Conservation (phyloP, 2,888 invertebrate genomes). For the Agrenia bidenticulata region DNA sequence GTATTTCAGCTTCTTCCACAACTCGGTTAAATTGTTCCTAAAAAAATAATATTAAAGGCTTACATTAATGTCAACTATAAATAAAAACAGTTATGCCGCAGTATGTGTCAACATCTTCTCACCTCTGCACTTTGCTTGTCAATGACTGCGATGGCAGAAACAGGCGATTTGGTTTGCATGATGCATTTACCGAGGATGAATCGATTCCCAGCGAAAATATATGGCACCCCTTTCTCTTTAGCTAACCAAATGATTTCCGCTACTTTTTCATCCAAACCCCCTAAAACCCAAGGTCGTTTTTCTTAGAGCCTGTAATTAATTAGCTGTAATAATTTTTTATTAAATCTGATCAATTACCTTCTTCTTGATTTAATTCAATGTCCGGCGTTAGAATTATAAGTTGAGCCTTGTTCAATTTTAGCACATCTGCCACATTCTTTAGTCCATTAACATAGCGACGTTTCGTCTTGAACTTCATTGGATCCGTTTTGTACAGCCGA, state of each 20-base stretch:
- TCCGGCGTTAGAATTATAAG: constrained; percentile 67
- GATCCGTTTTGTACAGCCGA: constrained; percentile 63
- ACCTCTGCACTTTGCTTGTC: constrained; percentile 66
- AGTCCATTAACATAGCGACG: constrained; percentile 65
- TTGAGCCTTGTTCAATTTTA: constrained; percentile 64
- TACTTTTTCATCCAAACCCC: constrained; percentile 63
- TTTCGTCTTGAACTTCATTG: constrained; percentile 62
- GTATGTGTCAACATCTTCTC: background rate
- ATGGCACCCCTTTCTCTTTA: constrained; percentile 61
- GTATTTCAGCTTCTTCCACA: constrained; percentile 26
- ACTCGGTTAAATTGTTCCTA: constrained; percentile 37
- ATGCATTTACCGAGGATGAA: constrained; percentile 63
- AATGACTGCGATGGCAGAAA: constrained; percentile 65
- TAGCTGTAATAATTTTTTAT: constrained; percentile 18
- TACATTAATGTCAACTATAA: background rate
- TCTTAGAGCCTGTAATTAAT: background rate
- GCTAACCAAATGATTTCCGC: constrained; percentile 60
- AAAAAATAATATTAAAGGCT: constrained; percentile 11
- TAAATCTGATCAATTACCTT: constrained; percentile 55
- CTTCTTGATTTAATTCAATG: constrained; percentile 61
- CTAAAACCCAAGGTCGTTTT: constrained; percentile 55
- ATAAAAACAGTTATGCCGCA: background rate
- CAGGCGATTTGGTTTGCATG: constrained; percentile 61
- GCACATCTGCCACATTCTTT: constrained; percentile 63
- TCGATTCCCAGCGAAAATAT: constrained; percentile 64